Evolutionary conservation across 1,140 invertebrate species (phyloP).

Genomic region (Vanessa atalanta): DNA sequence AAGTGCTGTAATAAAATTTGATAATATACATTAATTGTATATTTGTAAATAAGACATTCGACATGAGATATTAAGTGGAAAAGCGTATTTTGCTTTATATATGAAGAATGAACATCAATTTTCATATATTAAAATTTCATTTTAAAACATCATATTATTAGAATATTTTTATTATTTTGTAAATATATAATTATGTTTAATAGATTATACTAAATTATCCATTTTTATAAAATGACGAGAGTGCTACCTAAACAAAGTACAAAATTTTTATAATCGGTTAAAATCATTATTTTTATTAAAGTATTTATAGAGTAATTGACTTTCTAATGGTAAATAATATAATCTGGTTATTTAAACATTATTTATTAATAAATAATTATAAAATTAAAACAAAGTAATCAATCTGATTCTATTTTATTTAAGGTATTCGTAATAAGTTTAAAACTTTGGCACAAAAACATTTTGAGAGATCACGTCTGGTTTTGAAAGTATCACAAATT

Average conservation of each 20-base stretch:
- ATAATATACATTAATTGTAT: too few relatives aligned
- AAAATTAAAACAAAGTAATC: not conserved
- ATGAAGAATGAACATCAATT: constrained; percentile 21
- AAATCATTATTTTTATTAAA: too few relatives aligned
- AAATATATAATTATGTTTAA: constrained; percentile 23
- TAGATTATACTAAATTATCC: constrained; percentile 1
- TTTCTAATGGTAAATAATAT: not conserved
- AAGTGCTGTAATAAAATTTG: too few relatives aligned
- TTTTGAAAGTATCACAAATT: constrained; percentile 28
- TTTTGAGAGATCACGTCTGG: constrained; percentile 31
- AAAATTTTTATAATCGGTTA: too few relatives aligned
- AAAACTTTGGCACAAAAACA: constrained; percentile 35
- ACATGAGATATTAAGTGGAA: not conserved
- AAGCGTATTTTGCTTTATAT: constrained; percentile 40
- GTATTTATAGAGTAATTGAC: too few relatives aligned
- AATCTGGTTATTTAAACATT: not conserved
- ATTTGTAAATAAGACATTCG: too few relatives aligned
- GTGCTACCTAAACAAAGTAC: too few relatives aligned
- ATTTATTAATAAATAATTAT: not conserved
- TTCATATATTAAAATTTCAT: constrained; percentile 30
- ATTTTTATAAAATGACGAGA: too few relatives aligned
- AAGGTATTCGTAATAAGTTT: not conserved
- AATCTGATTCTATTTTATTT: not conserved
- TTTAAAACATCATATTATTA: constrained; percentile 22
- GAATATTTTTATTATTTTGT: constrained; percentile 25